phyloP scores from a whole-genome alignment of 2,797 vertebrate genomes.

The Taeniopygia guttata region DNA sequence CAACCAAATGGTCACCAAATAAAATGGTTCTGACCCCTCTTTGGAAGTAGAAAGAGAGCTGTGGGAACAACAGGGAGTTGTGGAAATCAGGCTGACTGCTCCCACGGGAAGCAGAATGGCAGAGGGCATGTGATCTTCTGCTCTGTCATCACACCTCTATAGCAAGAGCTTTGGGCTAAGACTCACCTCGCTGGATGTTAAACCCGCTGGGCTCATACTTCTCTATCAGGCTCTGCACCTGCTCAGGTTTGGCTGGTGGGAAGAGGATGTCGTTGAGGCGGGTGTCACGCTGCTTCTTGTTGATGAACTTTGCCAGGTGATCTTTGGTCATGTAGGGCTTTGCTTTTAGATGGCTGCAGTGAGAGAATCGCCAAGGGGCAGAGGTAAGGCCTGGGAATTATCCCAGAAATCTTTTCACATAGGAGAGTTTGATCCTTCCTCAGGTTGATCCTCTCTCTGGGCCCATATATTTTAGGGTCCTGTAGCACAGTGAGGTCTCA shows the following conservation, averaged over 20 bases:
- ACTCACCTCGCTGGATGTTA: constrained; percentile 90
- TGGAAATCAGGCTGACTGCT: neutral
- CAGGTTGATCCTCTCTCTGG: neutral
- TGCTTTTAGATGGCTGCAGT: constrained; percentile 83
- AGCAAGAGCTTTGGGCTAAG: neutral
- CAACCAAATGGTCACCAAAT: neutral
- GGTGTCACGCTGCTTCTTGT: constrained; percentile 92
- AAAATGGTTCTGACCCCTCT: neutral
- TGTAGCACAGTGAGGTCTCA: neutral
- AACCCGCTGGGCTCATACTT: constrained; percentile 88
- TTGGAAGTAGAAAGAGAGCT: too few relatives aligned
- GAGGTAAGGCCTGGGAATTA: neutral
- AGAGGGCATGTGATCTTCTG: neutral
- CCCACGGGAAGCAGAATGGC: neutral
- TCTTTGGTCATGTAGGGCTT: constrained; percentile 98
- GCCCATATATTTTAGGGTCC: neutral
- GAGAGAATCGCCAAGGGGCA: neutral
- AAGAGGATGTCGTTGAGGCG: constrained; percentile 92
- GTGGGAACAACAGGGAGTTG: neutral
- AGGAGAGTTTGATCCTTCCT: neutral
- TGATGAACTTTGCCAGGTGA: constrained; percentile 92
- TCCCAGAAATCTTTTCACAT: neutral
- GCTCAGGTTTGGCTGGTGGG: constrained; percentile 86
- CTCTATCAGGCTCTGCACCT: constrained; percentile 91
- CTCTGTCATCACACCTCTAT: neutral